Base-by-base conservation (phyloP, 2,888 invertebrate genomes). In the Diabrotica balteata region DNA sequence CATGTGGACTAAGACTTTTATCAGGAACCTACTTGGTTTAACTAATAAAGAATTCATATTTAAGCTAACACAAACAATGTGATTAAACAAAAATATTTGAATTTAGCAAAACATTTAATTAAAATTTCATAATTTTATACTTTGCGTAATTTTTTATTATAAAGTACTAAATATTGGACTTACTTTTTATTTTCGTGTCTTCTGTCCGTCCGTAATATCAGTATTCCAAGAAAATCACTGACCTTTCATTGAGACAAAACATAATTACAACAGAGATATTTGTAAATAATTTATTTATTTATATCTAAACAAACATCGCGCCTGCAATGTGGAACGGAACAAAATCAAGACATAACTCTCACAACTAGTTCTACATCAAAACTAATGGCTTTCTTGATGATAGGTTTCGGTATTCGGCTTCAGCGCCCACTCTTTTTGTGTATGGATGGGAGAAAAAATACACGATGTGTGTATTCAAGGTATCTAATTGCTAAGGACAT, bases 341-440 rank as follows among this genome's bases (percentile, higher is more conserved):
- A 49, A 49, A 46, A 22, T 58, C 46, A 58, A 58, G 32, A 42
- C 9, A 47, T 32, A 49, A 49, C 47, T 49, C 59, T 59, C 59
- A 32, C 59, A 42, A 42, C 47, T 59, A 49, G 49, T 49, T 49
- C 49, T 42, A 59, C 59, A 59, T 49, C 55, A 43, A 55, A 22
- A 55, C 55, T 55, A 55, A 55, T 53, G 42, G 42, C 53, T 53
- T 53, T 53, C 53, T 53, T 53, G 53, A 53, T 32, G 47, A 47
- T 47, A 47, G 9, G n/a, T 53, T 32, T 53, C 22, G 7, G 8
- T 22, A 32, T 53, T 32, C 22, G 7, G 22, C 32, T 32, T 32
- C 32, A 53, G 22, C 53, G 32, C 53, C 53, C 53, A 53, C 53
- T 53, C 53, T 53, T 53, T 8, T 32, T 22, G 32, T 17, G n/a